Evolutionary conservation across 1,140 invertebrate species (phyloP).

Genomic region (Spodoptera frugiperda): DNA sequence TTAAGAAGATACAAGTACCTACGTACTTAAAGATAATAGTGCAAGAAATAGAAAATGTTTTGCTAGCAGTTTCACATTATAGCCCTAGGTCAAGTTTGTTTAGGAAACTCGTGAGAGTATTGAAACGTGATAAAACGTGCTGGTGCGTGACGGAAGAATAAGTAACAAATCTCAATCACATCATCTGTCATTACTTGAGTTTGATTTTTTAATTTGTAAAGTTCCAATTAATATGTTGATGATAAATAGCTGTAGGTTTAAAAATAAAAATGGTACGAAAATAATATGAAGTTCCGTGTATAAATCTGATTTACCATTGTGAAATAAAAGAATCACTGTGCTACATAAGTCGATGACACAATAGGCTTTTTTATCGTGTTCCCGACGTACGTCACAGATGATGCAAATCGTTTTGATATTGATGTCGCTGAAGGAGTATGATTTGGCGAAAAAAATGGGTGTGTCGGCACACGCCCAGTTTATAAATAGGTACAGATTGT

Average conservation of each 20-base stretch:
- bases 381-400: neutral
- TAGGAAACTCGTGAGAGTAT: conserved; percentile 7
- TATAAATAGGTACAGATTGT: too few species aligned
- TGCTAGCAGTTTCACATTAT: conserved; percentile 13
- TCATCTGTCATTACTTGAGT: neutral
- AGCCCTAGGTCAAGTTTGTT: conserved; percentile 26
- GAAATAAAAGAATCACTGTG: neutral
- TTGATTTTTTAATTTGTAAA: neutral
- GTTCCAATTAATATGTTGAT: neutral
- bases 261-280: too few species aligned
- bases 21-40: conserved; percentile 14
- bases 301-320: too few species aligned
- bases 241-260: neutral
- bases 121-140: neutral
- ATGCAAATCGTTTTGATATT: neutral
- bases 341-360: neutral
- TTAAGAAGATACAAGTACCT: neutral
- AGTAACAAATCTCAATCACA: neutral
- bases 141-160: neutral
- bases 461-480: too few species aligned
- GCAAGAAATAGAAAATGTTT: conserved; percentile 14
- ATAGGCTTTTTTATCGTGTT: too few species aligned
- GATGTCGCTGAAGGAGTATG: neutral
- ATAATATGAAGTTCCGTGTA: too few species aligned
- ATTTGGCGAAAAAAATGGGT: neutral